phyloP scores from a whole-genome alignment of 2,113 vertebrate genomes.

The Mesitornis unicolor region DNA sequence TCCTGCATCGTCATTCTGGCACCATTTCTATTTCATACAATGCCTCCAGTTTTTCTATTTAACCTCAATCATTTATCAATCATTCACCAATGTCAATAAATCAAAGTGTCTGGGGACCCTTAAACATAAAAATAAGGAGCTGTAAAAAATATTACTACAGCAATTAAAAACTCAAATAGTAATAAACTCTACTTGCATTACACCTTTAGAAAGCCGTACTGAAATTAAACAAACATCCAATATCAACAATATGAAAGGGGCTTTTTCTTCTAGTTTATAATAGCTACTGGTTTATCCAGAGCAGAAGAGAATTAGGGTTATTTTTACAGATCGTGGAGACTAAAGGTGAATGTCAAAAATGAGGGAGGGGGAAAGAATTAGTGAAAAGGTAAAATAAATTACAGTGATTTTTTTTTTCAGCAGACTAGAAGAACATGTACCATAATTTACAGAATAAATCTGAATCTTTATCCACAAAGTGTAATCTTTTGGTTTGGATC shows the following conservation, averaged over 20 bases:
- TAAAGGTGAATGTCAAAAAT: background rate
- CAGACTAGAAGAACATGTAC: background rate
- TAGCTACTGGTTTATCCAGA: constrained; percentile 34
- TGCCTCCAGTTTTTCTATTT: constrained; percentile 63
- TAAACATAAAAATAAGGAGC: constrained; percentile 75
- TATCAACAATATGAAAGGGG: constrained; percentile 62
- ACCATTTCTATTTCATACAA: constrained; percentile 58
- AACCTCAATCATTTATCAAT: constrained; percentile 69
- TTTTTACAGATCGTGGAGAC: background rate
- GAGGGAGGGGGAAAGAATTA: background rate
- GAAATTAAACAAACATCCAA: constrained; percentile 66
- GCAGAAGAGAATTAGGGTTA: constrained; percentile 26
- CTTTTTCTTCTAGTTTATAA: constrained; percentile 67
- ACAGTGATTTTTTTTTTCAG: background rate
- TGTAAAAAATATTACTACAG: constrained; percentile 74
- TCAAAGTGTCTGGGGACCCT: constrained; percentile 63
- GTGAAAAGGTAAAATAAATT: background rate
- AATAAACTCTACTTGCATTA: constrained; percentile 64
- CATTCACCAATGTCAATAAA: constrained; percentile 69
- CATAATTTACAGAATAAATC: background rate
- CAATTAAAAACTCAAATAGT: constrained; percentile 75
- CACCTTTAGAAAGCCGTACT: constrained; percentile 55
- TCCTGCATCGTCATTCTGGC: constrained; percentile 43
- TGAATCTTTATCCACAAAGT: background rate
- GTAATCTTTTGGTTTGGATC: background rate